phyloP scores from a whole-genome alignment of 2,888 invertebrate genomes.

The Hemicrepidius hirtus region DNA sequence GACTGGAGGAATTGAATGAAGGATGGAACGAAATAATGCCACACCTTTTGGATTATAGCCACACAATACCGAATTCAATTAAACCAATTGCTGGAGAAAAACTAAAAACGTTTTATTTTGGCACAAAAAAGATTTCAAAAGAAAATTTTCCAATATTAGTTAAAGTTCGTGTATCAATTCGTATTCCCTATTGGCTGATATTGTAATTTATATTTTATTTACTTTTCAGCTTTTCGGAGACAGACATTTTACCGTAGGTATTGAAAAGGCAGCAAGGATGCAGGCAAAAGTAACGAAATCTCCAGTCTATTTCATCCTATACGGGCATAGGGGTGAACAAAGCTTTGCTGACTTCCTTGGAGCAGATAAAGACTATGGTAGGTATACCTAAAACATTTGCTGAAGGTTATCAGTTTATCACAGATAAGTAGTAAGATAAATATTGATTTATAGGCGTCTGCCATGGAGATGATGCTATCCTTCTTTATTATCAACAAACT shows the following conservation, averaged over 20 bases:
- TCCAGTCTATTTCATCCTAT: constrained; percentile 75
- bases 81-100: constrained; percentile 72
- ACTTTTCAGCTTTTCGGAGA: constrained; percentile 74
- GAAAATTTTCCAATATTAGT: constrained; percentile 23
- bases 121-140: constrained; percentile 70
- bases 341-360: not conserved
- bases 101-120: constrained; percentile 76
- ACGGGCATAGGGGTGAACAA: constrained; percentile 1
- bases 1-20: constrained; percentile 62
- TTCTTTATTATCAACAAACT: not conserved
- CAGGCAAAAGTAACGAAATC: constrained; percentile 74
- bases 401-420: too few relatives aligned
- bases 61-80: constrained; percentile 73
- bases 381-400: too few relatives aligned
- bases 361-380: not conserved
- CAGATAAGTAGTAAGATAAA: too few relatives aligned
- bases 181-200: too few relatives aligned
- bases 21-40: constrained; percentile 79
- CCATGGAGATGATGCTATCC: constrained; percentile 10
- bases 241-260: constrained; percentile 75
- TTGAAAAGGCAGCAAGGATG: constrained; percentile 74
- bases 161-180: constrained; percentile 66
- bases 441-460: not conserved
- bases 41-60: constrained; percentile 78
- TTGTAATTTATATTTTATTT: too few relatives aligned